A percentile compares a stretch with the other conserved stretches of the same genome.
Evolutionary conservation across 2,888 invertebrate genomes (phyloP).

Genomic region (Actias luna): DNA sequence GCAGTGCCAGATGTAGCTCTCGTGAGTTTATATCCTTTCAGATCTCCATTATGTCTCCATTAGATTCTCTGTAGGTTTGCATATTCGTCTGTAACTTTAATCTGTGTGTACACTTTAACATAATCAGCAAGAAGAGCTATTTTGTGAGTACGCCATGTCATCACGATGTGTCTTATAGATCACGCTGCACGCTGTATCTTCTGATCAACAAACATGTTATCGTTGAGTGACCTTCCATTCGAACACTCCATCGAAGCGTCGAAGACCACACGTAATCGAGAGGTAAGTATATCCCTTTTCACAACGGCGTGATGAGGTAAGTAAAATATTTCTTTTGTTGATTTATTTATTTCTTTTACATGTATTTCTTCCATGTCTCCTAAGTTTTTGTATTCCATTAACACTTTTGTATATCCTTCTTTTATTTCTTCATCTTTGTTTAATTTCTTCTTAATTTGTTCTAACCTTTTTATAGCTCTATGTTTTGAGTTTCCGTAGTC

Average conservation of each 20-base stretch:
- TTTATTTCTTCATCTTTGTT: neutral
- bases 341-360: conserved; percentile 21
- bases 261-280: conserved; percentile 30
- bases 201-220: conserved; percentile 19
- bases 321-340: conserved; percentile 5
- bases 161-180: conserved; percentile 15
- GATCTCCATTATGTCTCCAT: neutral
- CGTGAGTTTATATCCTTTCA: neutral
- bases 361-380: conserved; percentile 31
- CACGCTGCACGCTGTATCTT: conserved; percentile 16
- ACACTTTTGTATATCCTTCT: conserved; percentile 17
- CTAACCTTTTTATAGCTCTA: neutral
- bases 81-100: conserved; percentile 13
- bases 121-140: conserved; percentile 15
- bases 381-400: conserved; percentile 29
- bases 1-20: conserved; percentile 11
- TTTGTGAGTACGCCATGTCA: conserved; percentile 14
- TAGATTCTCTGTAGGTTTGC: conserved; percentile 15
- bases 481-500: neutral
- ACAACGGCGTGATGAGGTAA: neutral
- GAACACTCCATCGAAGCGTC: conserved; percentile 19
- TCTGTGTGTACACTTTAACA: conserved; percentile 15
- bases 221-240: conserved; percentile 18
- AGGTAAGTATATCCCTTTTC: conserved; percentile 26
- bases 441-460: neutral